These are phyloP conservation scores for Chauna torquata DNA, from an alignment of 2,113 vertebrate species.

Conservation along the genomic window DNA sequence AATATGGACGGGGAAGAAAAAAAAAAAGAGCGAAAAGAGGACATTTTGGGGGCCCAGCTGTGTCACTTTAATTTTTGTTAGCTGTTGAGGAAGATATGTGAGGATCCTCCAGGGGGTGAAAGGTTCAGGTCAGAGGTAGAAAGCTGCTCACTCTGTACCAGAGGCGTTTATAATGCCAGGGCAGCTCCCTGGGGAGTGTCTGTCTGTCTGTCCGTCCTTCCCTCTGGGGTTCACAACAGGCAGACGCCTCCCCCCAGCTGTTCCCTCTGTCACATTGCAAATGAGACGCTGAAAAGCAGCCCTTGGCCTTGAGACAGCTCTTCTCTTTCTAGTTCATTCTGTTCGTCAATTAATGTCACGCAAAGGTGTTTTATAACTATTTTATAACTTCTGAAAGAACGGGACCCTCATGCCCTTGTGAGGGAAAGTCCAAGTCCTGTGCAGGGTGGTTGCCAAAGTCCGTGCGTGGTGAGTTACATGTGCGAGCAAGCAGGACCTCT, in stretches of 20 bases:
- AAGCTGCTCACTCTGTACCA: constrained; percentile 54
- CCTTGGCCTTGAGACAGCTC: constrained; percentile 73
- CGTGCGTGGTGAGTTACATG: fast-evolving
- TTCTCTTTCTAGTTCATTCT: constrained; percentile 69
- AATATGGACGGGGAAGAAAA: background rate
- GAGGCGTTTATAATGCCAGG: constrained; percentile 77
- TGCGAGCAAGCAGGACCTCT: background rate
- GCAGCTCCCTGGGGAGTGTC: constrained; percentile 66
- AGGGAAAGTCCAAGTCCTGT: background rate
- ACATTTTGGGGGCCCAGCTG: background rate
- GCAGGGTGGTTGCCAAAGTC: background rate
- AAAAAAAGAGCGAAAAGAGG: background rate
- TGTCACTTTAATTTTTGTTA: background rate
- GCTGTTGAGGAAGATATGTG: constrained; percentile 42
- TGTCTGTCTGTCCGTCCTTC: constrained; percentile 29
- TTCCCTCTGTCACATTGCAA: constrained; percentile 80
- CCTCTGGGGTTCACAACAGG: constrained; percentile 44
- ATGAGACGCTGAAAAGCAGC: constrained; percentile 82
- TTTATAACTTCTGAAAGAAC: constrained; percentile 23
- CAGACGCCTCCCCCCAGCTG: constrained; percentile 73
- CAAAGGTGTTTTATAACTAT: constrained; percentile 39
- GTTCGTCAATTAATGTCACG: constrained; percentile 68
- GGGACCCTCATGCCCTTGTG: background rate
- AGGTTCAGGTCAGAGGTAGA: constrained; percentile 75
- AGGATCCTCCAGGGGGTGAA: background rate